Evolutionary conservation across 2,888 invertebrate genomes (phyloP).

Genomic region (Coremacera marginata): DNA sequence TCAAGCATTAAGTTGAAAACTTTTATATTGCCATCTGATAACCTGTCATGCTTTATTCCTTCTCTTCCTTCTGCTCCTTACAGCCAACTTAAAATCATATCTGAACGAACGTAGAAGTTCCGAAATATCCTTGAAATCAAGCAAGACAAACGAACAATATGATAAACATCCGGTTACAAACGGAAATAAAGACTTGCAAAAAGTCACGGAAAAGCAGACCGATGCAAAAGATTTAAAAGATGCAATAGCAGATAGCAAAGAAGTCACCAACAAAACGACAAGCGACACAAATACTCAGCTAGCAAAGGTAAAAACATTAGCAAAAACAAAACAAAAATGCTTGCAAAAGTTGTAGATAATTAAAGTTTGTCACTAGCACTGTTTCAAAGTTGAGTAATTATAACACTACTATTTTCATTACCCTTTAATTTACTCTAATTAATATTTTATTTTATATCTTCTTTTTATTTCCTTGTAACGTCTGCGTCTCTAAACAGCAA

Average conservation of each 20-base stretch:
- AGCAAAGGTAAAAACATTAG: conserved; percentile 23
- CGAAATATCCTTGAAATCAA: conserved; percentile 61
- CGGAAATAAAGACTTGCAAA: conserved; percentile 37
- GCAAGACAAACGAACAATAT: conserved; percentile 43
- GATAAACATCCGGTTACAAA: conserved; percentile 39
- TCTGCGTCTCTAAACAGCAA: conserved; percentile 39
- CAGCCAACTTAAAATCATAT: conserved; percentile 50
- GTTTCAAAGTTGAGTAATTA: background rate
- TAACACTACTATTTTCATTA: background rate
- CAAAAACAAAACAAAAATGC: conserved; percentile 38
- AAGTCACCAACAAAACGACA: background rate
- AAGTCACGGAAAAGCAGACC: conserved; percentile 12
- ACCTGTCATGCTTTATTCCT: background rate
- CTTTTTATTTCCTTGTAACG: background rate
- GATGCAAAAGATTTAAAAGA: conserved; percentile 26
- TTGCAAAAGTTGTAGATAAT: conserved; percentile 43
- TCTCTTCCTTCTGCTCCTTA: conserved; percentile 46
- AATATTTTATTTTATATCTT: background rate
- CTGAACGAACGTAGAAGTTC: conserved; percentile 61
- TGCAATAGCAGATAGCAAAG: conserved; percentile 45
- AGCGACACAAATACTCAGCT: background rate
- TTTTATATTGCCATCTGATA: no score
- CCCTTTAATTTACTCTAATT: background rate
- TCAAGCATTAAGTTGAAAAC: background rate
- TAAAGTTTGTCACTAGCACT: background rate